Base-by-base conservation (phyloP, 2,113 vertebrate genomes). In the Ariopsis seemanni region DNA sequence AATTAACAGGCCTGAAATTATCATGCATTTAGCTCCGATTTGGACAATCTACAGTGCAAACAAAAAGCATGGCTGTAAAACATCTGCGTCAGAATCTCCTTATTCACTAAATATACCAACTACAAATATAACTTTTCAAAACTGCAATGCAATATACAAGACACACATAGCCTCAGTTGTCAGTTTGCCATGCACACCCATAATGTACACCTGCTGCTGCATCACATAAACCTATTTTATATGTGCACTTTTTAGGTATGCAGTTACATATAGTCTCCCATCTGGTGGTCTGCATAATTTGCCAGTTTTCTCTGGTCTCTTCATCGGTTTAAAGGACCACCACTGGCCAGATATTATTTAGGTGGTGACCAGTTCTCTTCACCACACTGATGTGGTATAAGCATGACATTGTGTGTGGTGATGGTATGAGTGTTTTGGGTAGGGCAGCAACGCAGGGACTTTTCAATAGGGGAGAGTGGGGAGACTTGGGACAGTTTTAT, bases 11-110 rank as follows among this genome's bases (percentile, higher is more conserved):
- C 98, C 98, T 65, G 94, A 48, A 77, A 97, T 88, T 60, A 99
- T 96, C 97, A 99, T 97, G 92, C 97, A 97, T 94, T 99, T 99
- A 71, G 98, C 96, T 90, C 98, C 98, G 90, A 99, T 97, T 22
- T 96, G 95, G 1, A 99, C 96, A 92, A 99, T 96, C 98, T 99
- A 94, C 79, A 85, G 27, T 9, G 94, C 94, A 82, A 85, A 20
- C 15, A 63, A 67, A 89, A 20, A 69, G 34, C 7, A 82, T 22
- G 62, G 30, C 25, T 80, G 5, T 17, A 50, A 69, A 30, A 0
- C 15, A 55, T 4, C 12, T 65, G 52, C 10, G 58, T 20, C 14
- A 60, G 0, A 27, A 60, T 82, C 9, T 50, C 34, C 15, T 52
- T 53, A 55, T 63, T 18, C 55, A 67, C 4, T 15, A 67, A 57